A percentile compares a stretch with the other conserved stretches of the same genome.
These are phyloP conservation scores for Polyommatus icarus DNA, from an alignment of 2,888 invertebrate species.

Conservation along the genomic window DNA sequence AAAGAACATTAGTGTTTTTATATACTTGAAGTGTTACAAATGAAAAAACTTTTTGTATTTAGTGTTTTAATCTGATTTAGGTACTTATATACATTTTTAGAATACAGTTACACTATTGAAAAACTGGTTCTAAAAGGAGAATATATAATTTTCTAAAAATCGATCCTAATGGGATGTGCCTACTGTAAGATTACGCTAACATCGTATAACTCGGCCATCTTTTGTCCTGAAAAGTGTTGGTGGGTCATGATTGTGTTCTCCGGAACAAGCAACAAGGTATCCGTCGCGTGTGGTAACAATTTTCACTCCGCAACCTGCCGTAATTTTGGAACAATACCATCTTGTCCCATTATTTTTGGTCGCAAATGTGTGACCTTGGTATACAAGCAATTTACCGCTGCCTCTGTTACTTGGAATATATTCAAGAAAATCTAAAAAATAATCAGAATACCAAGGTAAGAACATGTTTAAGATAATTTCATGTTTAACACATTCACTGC, in stretches of 20 bases:
- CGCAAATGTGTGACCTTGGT: constrained; percentile 47
- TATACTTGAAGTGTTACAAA: too few relatives aligned
- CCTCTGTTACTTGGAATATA: constrained; percentile 35
- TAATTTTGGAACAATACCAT: constrained; percentile 45
- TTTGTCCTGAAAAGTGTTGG: constrained; percentile 37
- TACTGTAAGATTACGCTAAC: too few relatives aligned
- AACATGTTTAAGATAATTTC: too few relatives aligned
- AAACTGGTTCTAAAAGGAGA: too few relatives aligned
- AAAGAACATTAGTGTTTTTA: too few relatives aligned
- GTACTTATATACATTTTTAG: too few relatives aligned
- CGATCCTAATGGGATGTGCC: too few relatives aligned
- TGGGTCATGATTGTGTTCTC: constrained; percentile 41
- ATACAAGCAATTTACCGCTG: constrained; percentile 46
- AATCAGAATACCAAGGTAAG: not conserved
- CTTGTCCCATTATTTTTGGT: constrained; percentile 37
- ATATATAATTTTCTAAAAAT: too few relatives aligned
- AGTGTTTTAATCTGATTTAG: too few relatives aligned
- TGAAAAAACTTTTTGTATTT: too few relatives aligned
- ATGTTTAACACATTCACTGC: too few relatives aligned
- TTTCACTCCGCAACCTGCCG: constrained; percentile 43
- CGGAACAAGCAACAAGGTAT: constrained; percentile 32
- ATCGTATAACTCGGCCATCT: constrained; percentile 34
- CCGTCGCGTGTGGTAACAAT: constrained; percentile 40
- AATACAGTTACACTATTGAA: too few relatives aligned
- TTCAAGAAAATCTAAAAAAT: constrained; percentile 32